Conservation (phyloP, 2,797 vertebrate genomes). For the Falco berigora region DNA sequence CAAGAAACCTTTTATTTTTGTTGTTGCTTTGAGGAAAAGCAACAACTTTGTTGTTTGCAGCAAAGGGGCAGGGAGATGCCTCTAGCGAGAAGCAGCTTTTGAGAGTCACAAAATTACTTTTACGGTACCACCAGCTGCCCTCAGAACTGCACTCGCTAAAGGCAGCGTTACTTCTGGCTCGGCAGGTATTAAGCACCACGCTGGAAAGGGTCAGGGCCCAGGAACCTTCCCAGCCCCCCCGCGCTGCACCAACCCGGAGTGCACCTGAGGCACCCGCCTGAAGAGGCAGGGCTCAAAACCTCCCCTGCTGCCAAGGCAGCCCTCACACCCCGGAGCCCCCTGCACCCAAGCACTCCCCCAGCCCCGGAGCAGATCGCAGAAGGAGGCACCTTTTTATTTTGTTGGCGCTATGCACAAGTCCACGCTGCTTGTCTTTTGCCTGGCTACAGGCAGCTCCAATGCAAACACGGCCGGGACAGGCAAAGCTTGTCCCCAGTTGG, state of each 20-base stretch:
- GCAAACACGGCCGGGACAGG: background rate
- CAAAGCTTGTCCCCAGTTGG: fast-evolving
- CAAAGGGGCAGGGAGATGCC: background rate
- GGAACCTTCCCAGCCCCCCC: background rate
- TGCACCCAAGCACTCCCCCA: background rate
- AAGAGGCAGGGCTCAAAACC: background rate
- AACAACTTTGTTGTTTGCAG: background rate
- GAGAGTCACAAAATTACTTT: background rate
- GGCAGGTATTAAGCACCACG: background rate
- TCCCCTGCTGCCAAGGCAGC: background rate
- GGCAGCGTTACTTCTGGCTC: background rate
- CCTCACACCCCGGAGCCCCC: background rate
- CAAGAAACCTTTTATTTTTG: too few species aligned
- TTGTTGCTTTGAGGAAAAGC: background rate
- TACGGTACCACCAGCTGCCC: background rate
- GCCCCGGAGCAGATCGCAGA: background rate
- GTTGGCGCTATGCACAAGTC: fast-evolving
- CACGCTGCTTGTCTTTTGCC: background rate
- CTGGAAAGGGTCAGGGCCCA: background rate
- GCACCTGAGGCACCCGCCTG: background rate
- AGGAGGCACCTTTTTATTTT: background rate
- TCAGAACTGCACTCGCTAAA: background rate
- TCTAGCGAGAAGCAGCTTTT: background rate
- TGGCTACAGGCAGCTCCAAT: background rate
- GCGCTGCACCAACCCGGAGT: fast-evolving